These are phyloP conservation scores for Schizopygopsis pylzovi DNA, from an alignment of 2,797 vertebrate species.

Conservation along the genomic window DNA sequence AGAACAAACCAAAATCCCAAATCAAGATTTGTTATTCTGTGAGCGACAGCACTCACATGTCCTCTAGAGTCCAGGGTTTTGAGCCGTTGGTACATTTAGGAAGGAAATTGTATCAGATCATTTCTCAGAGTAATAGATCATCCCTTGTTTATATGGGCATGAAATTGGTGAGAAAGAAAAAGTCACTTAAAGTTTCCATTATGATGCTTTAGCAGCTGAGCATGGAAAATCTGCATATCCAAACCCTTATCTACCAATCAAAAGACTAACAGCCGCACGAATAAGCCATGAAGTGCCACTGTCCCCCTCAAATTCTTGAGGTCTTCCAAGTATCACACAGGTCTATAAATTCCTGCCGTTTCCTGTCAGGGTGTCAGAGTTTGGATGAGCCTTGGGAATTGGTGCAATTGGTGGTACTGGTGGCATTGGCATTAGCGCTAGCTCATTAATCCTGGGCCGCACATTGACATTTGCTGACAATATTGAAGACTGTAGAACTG, in stretches of 20 bases:
- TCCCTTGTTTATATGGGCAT: slow-evolving; percentile 35
- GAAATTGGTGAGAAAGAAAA: slow-evolving; percentile 12
- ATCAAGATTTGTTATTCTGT: slow-evolving; percentile 8
- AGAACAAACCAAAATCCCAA: slow-evolving; percentile 3
- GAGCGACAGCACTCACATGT: not conserved
- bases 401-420: slow-evolving; percentile 35
- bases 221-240: not conserved
- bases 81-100: not conserved
- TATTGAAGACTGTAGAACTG: slow-evolving; percentile 71
- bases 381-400: slow-evolving; percentile 66
- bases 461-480: slow-evolving; percentile 76
- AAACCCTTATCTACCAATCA: slow-evolving; percentile 3
- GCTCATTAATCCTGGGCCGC: slow-evolving; percentile 74
- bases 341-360: slow-evolving; percentile 69
- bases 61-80: not conserved
- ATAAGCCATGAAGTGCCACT: not conserved
- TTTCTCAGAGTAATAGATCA: slow-evolving; percentile 19
- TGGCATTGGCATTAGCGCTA: slow-evolving; percentile 67
- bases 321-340: slow-evolving; percentile 27
- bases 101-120: slow-evolving; percentile 43
- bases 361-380: slow-evolving; percentile 70
- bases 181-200: slow-evolving; percentile 11
- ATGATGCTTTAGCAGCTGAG: slow-evolving; percentile 22
- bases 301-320: not conserved
- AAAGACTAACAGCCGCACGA: not conserved